A percentile compares a stretch with the other conserved stretches of the same genome.
phyloP scores from a whole-genome alignment of 1,140 invertebrate species.

The Drosophila kanapiae region DNA sequence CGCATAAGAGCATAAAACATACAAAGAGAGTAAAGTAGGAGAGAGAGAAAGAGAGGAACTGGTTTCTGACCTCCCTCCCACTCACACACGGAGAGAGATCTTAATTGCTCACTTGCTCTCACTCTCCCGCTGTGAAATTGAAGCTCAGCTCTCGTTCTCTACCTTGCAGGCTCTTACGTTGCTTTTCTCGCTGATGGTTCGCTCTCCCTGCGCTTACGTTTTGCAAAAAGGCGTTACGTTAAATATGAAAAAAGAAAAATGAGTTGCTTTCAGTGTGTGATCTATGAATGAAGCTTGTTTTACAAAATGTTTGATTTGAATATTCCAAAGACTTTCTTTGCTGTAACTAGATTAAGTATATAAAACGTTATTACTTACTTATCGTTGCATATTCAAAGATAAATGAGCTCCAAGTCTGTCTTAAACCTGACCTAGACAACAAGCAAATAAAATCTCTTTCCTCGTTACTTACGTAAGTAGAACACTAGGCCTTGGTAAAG shows the following conservation, averaged over 20 bases:
- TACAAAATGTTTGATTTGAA: not conserved
- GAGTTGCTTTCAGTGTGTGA: not conserved
- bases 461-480: not conserved
- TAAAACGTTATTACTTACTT: not conserved
- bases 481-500: not conserved
- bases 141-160: not conserved
- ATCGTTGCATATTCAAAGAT: not conserved
- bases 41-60: conserved; percentile 54
- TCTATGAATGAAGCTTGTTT: not conserved
- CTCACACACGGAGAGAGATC: conserved; percentile 32
- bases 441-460: conserved; percentile 2
- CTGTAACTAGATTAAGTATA: not conserved
- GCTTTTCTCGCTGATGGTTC: not conserved
- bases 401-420: not conserved
- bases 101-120: conserved; percentile 25
- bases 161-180: conserved; percentile 3
- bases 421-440: conserved; percentile 49
- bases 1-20: conserved; percentile 60
- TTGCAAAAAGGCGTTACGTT: not conserved
- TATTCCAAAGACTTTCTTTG: not conserved
- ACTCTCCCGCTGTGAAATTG: not conserved
- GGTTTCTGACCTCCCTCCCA: conserved; percentile 74
- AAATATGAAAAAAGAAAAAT: not conserved
- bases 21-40: conserved; percentile 13
- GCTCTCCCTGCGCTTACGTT: conserved; percentile 6